Percentiles rank a stretch among this genome's conserved stretches.
These are phyloP conservation scores for Trachelus tabidus DNA, from an alignment of 2,888 invertebrate genomes.

Conservation along the genomic window DNA sequence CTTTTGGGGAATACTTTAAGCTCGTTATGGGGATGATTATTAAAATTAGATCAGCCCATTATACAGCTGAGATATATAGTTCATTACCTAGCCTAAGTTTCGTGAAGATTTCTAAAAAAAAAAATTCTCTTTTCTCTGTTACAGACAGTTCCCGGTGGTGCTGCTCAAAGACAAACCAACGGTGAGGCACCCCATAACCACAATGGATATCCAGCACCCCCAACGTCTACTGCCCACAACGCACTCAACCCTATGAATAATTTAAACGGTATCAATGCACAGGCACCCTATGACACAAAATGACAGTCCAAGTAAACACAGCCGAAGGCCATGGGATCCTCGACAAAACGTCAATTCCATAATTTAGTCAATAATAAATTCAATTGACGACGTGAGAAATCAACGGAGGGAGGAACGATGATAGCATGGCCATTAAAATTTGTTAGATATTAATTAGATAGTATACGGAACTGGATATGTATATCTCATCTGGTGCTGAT, in stretches of 20 bases:
- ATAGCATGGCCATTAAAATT: neutral
- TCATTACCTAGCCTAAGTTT: neutral
- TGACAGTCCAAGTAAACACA: constrained; percentile 60
- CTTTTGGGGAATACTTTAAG: constrained; percentile 28
- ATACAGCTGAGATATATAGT: neutral
- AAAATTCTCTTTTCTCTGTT: constrained; percentile 25
- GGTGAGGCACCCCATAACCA: constrained; percentile 58
- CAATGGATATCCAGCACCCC: constrained; percentile 60
- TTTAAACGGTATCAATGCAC: constrained; percentile 61
- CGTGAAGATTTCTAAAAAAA: constrained; percentile 16
- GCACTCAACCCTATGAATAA: constrained; percentile 60
- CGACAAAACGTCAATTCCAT: constrained; percentile 4
- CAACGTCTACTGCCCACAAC: constrained; percentile 56
- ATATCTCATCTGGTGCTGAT: neutral
- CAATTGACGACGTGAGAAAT: neutral
- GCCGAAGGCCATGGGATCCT: constrained; percentile 30
- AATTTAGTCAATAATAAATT: neutral
- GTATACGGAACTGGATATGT: neutral
- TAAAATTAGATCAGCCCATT: constrained; percentile 36
- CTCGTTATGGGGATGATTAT: constrained; percentile 38
- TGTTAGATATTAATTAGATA: neutral
- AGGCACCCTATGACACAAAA: constrained; percentile 60
- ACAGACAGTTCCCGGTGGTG: constrained; percentile 53
- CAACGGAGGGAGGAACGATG: neutral
- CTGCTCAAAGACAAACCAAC: constrained; percentile 54